Evolutionary conservation across 2,113 vertebrate species (phyloP).

Genomic region (Reinhardtius hippoglossoides): DNA sequence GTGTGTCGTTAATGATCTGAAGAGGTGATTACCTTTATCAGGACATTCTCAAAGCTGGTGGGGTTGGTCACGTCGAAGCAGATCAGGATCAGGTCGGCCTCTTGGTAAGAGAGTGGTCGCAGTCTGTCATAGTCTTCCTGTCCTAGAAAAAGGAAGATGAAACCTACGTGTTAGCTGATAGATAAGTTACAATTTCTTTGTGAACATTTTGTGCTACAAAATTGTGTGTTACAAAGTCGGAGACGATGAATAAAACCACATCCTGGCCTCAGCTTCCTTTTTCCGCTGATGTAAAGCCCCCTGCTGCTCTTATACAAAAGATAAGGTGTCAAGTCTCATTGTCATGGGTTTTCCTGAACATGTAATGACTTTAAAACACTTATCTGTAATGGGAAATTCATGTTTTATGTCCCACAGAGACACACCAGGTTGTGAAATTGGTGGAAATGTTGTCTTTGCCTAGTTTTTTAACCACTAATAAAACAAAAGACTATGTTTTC

Average conservation of each 20-base stretch:
- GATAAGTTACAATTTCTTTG: no score
- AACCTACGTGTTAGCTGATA: neutral
- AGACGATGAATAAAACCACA: constrained; percentile 69
- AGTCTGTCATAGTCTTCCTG: constrained; percentile 97
- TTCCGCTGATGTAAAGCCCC: constrained; percentile 48
- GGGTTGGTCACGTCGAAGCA: constrained; percentile 98
- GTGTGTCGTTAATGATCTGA: neutral
- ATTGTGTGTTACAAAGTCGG: neutral
- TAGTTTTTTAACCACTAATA: neutral
- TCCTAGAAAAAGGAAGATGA: constrained; percentile 77
- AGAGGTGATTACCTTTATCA: constrained; percentile 88
- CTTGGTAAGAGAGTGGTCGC: constrained; percentile 94
- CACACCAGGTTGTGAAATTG: neutral
- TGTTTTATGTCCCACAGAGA: neutral
- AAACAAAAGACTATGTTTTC: neutral
- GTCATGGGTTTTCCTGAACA: constrained; percentile 3
- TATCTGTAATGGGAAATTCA: neutral
- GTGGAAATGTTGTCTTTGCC: no score
- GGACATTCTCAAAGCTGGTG: constrained; percentile 92
- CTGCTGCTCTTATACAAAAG: constrained; percentile 23
- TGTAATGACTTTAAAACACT: no score
- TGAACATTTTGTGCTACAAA: neutral
- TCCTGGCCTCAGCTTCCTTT: constrained; percentile 79
- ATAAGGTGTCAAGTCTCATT: constrained; percentile 46
- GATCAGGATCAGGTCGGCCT: constrained; percentile 89